These are phyloP conservation scores for Xenopus laevis DNA, from an alignment of 2,113 vertebrate genomes.

Conservation along the genomic window DNA sequence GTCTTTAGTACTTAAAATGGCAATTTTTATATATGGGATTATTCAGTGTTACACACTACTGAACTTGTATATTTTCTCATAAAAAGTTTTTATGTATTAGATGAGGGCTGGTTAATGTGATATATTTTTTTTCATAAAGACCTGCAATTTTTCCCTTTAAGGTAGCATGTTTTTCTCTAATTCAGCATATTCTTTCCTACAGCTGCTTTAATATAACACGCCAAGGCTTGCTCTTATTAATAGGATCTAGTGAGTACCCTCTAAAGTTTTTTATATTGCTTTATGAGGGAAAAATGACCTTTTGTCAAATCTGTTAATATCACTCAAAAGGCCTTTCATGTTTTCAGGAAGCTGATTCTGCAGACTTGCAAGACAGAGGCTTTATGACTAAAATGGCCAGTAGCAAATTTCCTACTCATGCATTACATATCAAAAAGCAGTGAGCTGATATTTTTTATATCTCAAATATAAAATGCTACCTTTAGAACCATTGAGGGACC, in stretches of 20 bases:
- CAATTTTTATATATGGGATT: no score
- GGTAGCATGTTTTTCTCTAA: not conserved
- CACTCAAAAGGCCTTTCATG: slow-evolving; percentile 3
- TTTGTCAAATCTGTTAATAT: slow-evolving; percentile 1
- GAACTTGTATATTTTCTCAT: no score
- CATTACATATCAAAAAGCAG: not conserved
- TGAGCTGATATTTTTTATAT: not conserved
- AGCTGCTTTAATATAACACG: not conserved
- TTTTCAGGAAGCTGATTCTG: not conserved
- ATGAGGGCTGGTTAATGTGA: no score
- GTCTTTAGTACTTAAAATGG: no score
- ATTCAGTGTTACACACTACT: no score
- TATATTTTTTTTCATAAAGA: no score
- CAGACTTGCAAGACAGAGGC: not conserved
- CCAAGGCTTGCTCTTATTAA: not conserved
- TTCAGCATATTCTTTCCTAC: not conserved
- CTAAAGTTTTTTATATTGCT: not conserved
- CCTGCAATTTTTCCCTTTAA: no score
- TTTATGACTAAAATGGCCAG: slow-evolving; percentile 1
- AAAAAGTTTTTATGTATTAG: no score
- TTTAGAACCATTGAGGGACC: not conserved
- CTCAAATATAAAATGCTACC: not conserved
- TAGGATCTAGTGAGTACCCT: not conserved
- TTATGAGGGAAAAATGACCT: slow-evolving; percentile 1
- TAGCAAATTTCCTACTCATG: not conserved